Percentiles rank a stretch among this genome's conserved stretches.
Conservation (phyloP, 2,888 invertebrate species). For the Polymixis flavicincta region DNA sequence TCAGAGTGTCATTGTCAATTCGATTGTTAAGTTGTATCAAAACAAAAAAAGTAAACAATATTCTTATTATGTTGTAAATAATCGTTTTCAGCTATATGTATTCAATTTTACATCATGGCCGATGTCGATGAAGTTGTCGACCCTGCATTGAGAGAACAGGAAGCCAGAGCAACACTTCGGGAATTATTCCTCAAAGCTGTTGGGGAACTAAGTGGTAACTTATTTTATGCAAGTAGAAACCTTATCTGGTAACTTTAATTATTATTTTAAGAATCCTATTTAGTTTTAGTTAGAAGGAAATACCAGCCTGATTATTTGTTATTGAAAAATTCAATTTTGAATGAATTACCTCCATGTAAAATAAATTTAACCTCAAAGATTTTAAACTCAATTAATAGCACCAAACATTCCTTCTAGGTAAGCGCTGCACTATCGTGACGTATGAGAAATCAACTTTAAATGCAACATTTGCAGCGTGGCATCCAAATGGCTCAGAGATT, state of each 20-base stretch:
- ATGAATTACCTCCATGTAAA: not conserved
- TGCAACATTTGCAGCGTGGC: slow-evolving; percentile 81
- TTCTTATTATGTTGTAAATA: not conserved
- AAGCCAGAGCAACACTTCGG: slow-evolving; percentile 80
- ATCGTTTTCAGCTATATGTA: not conserved
- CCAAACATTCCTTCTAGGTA: slow-evolving; percentile 72
- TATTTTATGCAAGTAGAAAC: not conserved
- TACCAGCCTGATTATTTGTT: not conserved
- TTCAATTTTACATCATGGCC: slow-evolving; percentile 35
- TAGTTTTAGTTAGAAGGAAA: not conserved
- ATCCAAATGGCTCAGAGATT: slow-evolving; percentile 80
- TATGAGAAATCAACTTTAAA: slow-evolving; percentile 80
- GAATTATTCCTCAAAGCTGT: slow-evolving; percentile 82
- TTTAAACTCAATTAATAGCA: not conserved
- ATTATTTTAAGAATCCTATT: not conserved
- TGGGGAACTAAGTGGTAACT: slow-evolving; percentile 78
- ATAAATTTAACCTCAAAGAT: slow-evolving; percentile 3
- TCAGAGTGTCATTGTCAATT: not conserved
- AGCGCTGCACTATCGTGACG: slow-evolving; percentile 80
- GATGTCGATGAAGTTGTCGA: slow-evolving; percentile 54
- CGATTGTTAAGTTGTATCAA: slow-evolving; percentile 1
- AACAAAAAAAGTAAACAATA: slow-evolving; percentile 11
- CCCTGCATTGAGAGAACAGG: slow-evolving; percentile 63
- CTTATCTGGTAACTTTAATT: not conserved
- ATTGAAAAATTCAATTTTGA: too few species aligned